phyloP scores from a whole-genome alignment of 2,113 vertebrate species.

The Sturnira hondurensis region DNA sequence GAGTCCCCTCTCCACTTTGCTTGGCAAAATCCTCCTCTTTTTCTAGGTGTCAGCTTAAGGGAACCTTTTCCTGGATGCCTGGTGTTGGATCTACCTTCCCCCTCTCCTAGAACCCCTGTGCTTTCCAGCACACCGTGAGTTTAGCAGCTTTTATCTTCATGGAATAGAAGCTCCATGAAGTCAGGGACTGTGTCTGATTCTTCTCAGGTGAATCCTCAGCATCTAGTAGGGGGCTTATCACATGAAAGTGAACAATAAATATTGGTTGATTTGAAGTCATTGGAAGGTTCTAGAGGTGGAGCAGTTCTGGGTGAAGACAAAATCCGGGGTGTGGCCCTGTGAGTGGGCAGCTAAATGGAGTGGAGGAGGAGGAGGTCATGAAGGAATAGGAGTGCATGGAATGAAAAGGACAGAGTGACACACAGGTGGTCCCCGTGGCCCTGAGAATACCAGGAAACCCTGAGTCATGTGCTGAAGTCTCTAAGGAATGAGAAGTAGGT shows the following conservation, averaged over 20 bases:
- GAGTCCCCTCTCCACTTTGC: neutral
- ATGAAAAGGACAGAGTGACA: neutral
- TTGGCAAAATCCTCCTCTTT: neutral
- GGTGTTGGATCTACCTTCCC: neutral
- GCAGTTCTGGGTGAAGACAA: neutral
- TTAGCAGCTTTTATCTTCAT: neutral
- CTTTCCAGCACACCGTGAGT: neutral
- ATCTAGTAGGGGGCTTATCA: neutral
- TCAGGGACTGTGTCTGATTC: neutral
- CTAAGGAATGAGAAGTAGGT: neutral
- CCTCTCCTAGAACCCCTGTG: accelerated
- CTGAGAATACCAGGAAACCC: neutral
- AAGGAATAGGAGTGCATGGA: neutral
- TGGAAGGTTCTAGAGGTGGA: neutral
- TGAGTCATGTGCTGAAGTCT: neutral
- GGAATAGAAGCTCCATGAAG: neutral
- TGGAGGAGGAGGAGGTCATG: neutral
- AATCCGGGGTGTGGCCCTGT: neutral
- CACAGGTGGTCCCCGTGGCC: neutral
- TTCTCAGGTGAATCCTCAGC: neutral
- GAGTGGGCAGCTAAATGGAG: neutral
- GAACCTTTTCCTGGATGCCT: neutral
- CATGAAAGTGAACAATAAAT: neutral
- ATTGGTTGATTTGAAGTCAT: neutral
- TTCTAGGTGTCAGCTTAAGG: neutral